Conservation (phyloP, 2,113 vertebrate genomes). For the Otis tarda region DNA sequence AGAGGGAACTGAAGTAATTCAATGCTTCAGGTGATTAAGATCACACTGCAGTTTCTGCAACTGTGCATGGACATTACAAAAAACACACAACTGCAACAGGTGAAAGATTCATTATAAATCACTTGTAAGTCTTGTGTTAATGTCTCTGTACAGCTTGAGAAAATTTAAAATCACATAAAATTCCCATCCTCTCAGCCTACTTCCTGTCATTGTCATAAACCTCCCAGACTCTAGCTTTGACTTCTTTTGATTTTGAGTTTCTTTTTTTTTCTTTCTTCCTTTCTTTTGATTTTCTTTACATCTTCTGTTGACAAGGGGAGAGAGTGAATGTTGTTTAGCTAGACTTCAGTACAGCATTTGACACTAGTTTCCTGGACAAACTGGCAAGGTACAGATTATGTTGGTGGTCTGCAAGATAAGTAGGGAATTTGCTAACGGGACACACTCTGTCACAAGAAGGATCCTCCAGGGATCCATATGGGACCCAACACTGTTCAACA, state of each 20-base stretch:
- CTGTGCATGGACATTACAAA: fast-evolving
- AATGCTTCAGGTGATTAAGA: not conserved
- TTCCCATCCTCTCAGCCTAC: not conserved
- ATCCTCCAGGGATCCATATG: too few species aligned
- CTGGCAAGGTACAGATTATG: not conserved
- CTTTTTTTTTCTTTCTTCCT: not conserved
- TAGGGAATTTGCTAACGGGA: not conserved
- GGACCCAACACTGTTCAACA: not conserved
- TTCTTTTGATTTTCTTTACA: not conserved
- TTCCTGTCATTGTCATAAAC: not conserved
- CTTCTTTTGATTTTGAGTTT: not conserved
- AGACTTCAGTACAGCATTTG: not conserved
- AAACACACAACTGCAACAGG: not conserved
- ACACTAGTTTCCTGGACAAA: not conserved
- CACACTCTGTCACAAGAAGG: not conserved
- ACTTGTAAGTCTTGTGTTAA: not conserved
- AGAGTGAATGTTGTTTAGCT: not conserved
- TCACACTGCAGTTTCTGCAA: not conserved
- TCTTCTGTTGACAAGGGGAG: not conserved
- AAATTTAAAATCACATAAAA: not conserved
- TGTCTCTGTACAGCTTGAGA: fast-evolving
- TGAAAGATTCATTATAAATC: not conserved
- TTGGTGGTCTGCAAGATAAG: not conserved
- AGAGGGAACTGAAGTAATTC: not conserved
- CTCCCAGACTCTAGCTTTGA: not conserved